Evolutionary conservation across 2,113 vertebrate genomes (phyloP).

Genomic region (Pseudorasbora parva): DNA sequence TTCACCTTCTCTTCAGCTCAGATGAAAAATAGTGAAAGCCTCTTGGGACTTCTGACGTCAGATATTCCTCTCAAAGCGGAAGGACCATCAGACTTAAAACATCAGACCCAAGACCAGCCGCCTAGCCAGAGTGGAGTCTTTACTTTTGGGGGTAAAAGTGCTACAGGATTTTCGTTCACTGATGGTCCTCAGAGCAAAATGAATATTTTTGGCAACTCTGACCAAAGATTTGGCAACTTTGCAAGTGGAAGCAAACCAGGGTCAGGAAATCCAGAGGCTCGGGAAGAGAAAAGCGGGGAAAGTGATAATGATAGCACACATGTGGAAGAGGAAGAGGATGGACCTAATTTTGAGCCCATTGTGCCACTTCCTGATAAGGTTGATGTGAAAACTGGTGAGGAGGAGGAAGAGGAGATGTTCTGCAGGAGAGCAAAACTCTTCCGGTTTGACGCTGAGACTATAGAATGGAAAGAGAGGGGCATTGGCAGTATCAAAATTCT

Average conservation of each 20-base stretch:
- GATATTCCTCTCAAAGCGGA: constrained; percentile 84
- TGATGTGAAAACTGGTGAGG: constrained; percentile 96
- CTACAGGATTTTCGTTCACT: constrained; percentile 74
- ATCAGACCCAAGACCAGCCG: constrained; percentile 64
- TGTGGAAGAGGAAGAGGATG: constrained; percentile 92
- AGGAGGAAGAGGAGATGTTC: constrained; percentile 96
- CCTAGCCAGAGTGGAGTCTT: constrained; percentile 77
- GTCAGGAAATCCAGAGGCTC: constrained; percentile 67
- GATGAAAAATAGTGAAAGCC: constrained; percentile 83
- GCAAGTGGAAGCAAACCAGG: constrained; percentile 73
- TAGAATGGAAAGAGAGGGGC: constrained; percentile 98
- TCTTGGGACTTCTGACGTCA: constrained; percentile 89
- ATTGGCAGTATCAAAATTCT: constrained; percentile 94
- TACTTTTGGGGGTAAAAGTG: constrained; percentile 81
- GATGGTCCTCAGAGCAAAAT: constrained; percentile 74
- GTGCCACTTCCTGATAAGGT: constrained; percentile 97
- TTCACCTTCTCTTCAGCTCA: constrained; percentile 90
- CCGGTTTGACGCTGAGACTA: constrained; percentile 89
- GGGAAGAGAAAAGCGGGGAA: constrained; percentile 71
- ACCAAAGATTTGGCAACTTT: constrained; percentile 79
- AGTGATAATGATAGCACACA: constrained; percentile 86
- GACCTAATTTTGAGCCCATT: constrained; percentile 97
- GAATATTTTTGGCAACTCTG: constrained; percentile 75
- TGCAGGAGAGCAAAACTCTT: constrained; percentile 94
- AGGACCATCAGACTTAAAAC: constrained; percentile 71